Evolutionary conservation across 2,113 vertebrate species (phyloP), one percentile per base, ranked within the genome.

Genomic region (Cinclus mexicanus): DNA sequence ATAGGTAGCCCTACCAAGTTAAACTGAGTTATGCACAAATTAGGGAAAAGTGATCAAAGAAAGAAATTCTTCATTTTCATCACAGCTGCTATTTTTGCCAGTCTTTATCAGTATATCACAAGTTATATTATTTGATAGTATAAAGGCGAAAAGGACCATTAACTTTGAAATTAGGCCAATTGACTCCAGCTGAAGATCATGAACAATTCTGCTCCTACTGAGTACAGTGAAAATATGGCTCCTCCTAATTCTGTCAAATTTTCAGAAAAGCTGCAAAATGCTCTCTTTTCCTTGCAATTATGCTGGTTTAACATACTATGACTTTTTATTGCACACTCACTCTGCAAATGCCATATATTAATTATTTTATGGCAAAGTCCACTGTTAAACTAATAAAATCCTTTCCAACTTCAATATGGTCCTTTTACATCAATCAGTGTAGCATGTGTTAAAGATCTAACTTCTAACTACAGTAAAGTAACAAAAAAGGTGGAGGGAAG

Each of bases 311-410:
- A 57, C 28, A 35, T 35, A 74, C 61, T 83, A 68, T 67, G 64
- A 57, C 39, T 84, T 95, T 95, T 92, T 90, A 79, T 71, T 80
- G 76, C 50, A 56, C 18, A 25, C 33, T 92, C 87, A 42, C 39
- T 68, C 70, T 65, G 50, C 60, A 90, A 59, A 19, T 56, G 50
- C 19, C 46, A 70, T 90, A 49, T 91, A 94, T 96, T 89, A 87
- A 56, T 65, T 93, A 77, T 52, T 91, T 91, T 93, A 91, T 39
- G 37, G 59, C 77, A 84, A 95, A 91, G n/a, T 52, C 79, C 74
- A 53, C 65, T 41, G 23, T 81, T 90, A 88, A 79, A 83, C 69
- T 83, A 95, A 95, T 64, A 87, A 94, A 96, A 96, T 78, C 84
- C 25, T 64, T 85, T 88, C 71, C 82, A 80, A 39, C 55, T 84